These are phyloP conservation scores for Bibio marci DNA, from an alignment of 2,888 invertebrate species.

Conservation along the genomic window DNA sequence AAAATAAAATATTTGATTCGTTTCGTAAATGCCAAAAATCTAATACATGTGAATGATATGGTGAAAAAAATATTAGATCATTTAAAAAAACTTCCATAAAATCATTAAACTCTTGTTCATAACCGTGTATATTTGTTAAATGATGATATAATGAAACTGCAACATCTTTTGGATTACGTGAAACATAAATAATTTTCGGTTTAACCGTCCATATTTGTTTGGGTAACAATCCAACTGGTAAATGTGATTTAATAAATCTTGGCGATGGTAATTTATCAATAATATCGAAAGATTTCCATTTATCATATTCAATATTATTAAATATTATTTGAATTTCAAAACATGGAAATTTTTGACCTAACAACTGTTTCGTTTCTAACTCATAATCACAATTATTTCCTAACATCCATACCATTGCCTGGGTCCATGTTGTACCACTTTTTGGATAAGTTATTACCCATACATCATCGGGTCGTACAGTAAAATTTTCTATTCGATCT, in stretches of 20 bases:
- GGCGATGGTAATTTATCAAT: no score
- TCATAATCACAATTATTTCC: constrained; percentile 22
- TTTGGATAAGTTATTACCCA: constrained; percentile 25
- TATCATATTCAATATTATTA: no score
- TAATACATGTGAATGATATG: constrained; percentile 23
- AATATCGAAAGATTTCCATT: no score
- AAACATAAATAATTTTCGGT: no score
- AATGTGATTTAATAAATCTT: no score
- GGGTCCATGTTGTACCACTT: constrained; percentile 27
- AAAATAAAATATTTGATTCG: constrained; percentile 19
- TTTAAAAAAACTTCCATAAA: constrained; percentile 12
- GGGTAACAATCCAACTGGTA: no score
- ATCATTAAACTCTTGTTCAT: constrained; percentile 12
- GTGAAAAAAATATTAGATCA: constrained; percentile 20
- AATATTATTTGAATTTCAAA: no score
- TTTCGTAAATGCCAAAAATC: constrained; percentile 25
- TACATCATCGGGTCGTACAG: constrained; percentile 23
- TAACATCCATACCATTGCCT: no score
- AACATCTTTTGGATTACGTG: constrained; percentile 67
- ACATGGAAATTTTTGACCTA: constrained; percentile 23
- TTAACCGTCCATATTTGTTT: no score
- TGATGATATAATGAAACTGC: constrained; percentile 59
- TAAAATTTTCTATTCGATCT: constrained; percentile 18
- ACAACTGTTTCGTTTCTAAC: constrained; percentile 17
- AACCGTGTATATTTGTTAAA: constrained; percentile 8